Base-by-base conservation (phyloP, 2,797 vertebrate genomes). In the Typhlichthys eigenmanni region DNA sequence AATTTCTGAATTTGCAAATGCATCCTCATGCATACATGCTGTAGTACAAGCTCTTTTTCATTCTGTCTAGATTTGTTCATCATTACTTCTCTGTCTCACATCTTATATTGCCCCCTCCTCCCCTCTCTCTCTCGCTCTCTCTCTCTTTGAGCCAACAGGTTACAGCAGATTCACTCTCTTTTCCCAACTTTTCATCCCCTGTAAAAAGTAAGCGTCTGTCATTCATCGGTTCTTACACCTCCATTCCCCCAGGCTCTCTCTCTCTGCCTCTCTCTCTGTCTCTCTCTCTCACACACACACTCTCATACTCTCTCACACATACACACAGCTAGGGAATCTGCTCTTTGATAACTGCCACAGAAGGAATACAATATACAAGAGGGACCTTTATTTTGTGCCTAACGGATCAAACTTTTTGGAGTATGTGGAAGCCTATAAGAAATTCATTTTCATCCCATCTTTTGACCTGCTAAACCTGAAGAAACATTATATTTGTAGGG, bases 101-200 rank as follows among this genome's bases (percentile, higher is more conserved):
- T 29, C n/a, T 58, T 14, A 59, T 55, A 68, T 29, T 64, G 38
- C 54, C 38, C 4, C 46, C 43, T 53, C 43, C 55, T 51, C 16
- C 55, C 47, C 51, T 66, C 66, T 70, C 56, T 63, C 62, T 50
- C 58, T 53, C 14, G 43, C 13, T 66, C 7, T 68, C 24, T 34
- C 49, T 46, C 57, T 45, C 66, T 77, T 52, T 71, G 62, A 83
- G 75, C 71, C 81, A 88, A 88, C 90, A 91, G 89, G 87, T 89
- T 85, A 71, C 82, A 75, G 77, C 81, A 87, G 63, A 75, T 53
- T 76, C 76, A 47, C 64, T 60, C 76, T 79, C 82, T 73, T 72
- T 68, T 61, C 58, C 66, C 7, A 91, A 87, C 77, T 82, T 88
- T 78, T 83, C 68, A 55, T 47, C 8, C 9, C 79, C 7, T 43